Evolutionary conservation across 2,797 vertebrate genomes (phyloP).

Genomic region (Telmatherina bonti): DNA sequence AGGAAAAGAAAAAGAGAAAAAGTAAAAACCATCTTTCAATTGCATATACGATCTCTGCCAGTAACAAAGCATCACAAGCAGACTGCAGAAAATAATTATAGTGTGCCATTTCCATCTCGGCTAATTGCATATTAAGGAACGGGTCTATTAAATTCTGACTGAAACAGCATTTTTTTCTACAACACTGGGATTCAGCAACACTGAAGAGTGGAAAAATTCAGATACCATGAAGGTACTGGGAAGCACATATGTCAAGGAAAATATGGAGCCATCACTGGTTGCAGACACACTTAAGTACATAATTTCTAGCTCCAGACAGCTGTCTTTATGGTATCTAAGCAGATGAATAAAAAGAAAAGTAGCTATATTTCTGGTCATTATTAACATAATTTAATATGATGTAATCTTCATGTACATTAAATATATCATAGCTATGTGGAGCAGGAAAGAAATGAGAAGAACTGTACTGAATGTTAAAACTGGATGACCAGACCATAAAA

Average conservation of each 20-base stretch:
- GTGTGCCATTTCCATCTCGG: constrained; percentile 12
- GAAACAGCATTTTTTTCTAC: constrained; percentile 42
- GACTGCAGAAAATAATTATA: constrained; percentile 28
- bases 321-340: constrained; percentile 4
- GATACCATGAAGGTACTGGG: constrained; percentile 18
- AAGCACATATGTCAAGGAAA: not conserved
- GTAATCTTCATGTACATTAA: not conserved
- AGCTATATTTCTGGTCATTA: not conserved
- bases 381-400: constrained; percentile 3
- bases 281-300: constrained; percentile 20
- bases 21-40: constrained; percentile 3
- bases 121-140: constrained; percentile 10
- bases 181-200: not conserved
- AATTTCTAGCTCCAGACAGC: constrained; percentile 15
- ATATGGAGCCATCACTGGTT: constrained; percentile 13
- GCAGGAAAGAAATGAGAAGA: not conserved
- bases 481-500: constrained; percentile 1
- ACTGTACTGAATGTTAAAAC: not conserved
- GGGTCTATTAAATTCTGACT: constrained; percentile 20
- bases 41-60: constrained; percentile 16
- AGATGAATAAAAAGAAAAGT: not conserved
- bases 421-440: not conserved
- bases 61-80: constrained; percentile 21
- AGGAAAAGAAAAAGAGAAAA: no score
- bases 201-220: constrained; percentile 36